These are phyloP conservation scores for Uloborus diversus DNA, from an alignment of 1,140 invertebrate species.

Conservation along the genomic window DNA sequence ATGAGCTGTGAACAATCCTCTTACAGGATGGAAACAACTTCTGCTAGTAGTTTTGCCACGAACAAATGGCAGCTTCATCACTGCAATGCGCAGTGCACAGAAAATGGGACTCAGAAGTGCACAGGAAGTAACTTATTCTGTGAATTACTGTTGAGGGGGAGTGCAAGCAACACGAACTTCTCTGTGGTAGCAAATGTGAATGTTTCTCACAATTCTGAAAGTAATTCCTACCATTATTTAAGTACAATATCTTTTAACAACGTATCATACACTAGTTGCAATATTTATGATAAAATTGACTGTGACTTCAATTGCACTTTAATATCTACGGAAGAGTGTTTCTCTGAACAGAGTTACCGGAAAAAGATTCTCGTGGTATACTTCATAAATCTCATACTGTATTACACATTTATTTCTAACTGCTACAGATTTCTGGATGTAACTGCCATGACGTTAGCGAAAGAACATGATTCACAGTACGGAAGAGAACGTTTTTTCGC, in stretches of 20 bases:
- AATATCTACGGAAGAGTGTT: not conserved
- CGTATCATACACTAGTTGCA: slow-evolving; percentile 33
- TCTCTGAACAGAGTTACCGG: not conserved
- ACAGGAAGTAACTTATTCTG: slow-evolving; percentile 34
- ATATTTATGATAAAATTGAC: slow-evolving; percentile 34
- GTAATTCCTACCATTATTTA: slow-evolving; percentile 27
- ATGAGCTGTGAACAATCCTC: slow-evolving; percentile 24
- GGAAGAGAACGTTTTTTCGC: slow-evolving; percentile 5
- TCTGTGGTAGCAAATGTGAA: slow-evolving; percentile 9
- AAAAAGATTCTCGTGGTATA: not conserved
- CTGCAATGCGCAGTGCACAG: slow-evolving; percentile 24
- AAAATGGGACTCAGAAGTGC: slow-evolving; percentile 37
- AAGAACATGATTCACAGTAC: not conserved
- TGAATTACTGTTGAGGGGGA: slow-evolving; percentile 27
- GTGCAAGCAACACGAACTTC: slow-evolving; percentile 14
- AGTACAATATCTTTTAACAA: slow-evolving; percentile 27
- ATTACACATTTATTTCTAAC: slow-evolving; percentile 2
- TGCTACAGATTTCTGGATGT: slow-evolving; percentile 13
- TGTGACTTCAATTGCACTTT: slow-evolving; percentile 17
- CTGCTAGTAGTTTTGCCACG: slow-evolving; percentile 7
- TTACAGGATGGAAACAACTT: slow-evolving; percentile 9
- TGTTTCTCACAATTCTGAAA: not conserved
- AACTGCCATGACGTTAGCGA: not conserved
- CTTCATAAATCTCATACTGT: slow-evolving; percentile 14
- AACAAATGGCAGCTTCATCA: slow-evolving; percentile 17